A percentile compares a stretch with the other conserved stretches of the same genome.
Evolutionary conservation across 2,888 invertebrate species (phyloP).

Genomic region (Heliconius sara): DNA sequence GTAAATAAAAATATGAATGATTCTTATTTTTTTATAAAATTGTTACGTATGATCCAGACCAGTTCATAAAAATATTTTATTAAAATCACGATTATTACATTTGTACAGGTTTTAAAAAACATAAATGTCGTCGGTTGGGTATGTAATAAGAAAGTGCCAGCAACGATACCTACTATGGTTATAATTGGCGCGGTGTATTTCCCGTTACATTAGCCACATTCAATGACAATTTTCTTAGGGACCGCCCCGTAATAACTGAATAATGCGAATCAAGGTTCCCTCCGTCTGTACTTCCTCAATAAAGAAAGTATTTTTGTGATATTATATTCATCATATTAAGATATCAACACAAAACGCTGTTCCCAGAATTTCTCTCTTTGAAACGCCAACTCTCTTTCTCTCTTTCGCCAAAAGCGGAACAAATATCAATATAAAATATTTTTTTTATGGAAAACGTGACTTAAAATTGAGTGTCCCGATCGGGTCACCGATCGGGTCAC

Average conservation of each 20-base stretch:
- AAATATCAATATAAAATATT: too few species aligned
- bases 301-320: conserved; percentile 62
- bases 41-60: conserved; percentile 6
- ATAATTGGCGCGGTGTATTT: conserved; percentile 70
- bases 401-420: too few species aligned
- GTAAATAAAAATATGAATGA: too few species aligned
- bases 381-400: too few species aligned
- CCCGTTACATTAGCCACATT: conserved; percentile 73
- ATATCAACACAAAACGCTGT: conserved; percentile 37
- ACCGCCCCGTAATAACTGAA: conserved; percentile 68
- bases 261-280: conserved; percentile 70
- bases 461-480: too few species aligned
- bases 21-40: too few species aligned
- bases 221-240: conserved; percentile 65
- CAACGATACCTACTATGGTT: conserved; percentile 54
- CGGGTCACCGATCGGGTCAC: too few species aligned
- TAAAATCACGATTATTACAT: conserved; percentile 24
- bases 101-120: conserved; percentile 25
- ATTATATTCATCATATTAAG: conserved; percentile 51
- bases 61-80: conserved; percentile 24
- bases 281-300: conserved; percentile 65
- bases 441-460: too few species aligned
- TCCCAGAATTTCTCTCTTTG: conserved; percentile 8
- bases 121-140: conserved; percentile 30
- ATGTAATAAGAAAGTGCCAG: conserved; percentile 46